phyloP scores from a whole-genome alignment of 2,888 invertebrate species.

The Apeira syringaria region DNA sequence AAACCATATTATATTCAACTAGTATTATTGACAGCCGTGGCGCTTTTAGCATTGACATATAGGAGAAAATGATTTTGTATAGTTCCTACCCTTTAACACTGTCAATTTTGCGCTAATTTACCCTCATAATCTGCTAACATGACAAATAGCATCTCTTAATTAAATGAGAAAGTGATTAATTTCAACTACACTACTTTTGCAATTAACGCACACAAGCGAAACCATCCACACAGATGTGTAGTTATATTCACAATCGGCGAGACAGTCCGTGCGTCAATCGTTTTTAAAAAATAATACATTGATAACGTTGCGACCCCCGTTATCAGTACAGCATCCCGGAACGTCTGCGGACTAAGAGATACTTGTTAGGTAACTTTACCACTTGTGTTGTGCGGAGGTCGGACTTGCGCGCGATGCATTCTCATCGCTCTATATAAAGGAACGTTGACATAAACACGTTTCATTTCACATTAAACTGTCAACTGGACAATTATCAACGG shows the following conservation, averaged over 20 bases:
- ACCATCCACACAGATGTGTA: slow-evolving; percentile 28
- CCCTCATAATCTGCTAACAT: background rate
- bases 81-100: too few relatives aligned
- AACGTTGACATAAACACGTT: slow-evolving; percentile 40
- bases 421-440: slow-evolving; percentile 64
- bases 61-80: too few relatives aligned
- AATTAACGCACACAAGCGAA: slow-evolving; percentile 16
- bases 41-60: too few relatives aligned
- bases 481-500: slow-evolving; percentile 37
- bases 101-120: too few relatives aligned
- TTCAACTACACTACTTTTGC: slow-evolving; percentile 1
- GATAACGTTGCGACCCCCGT: slow-evolving; percentile 77
- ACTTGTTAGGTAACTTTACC: slow-evolving; percentile 54
- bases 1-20: too few relatives aligned
- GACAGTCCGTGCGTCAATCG: slow-evolving; percentile 78
- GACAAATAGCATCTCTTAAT: slow-evolving; percentile 1
- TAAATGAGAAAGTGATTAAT: slow-evolving; percentile 2
- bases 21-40: too few relatives aligned
- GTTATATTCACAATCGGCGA: slow-evolving; percentile 52
- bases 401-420: slow-evolving; percentile 53
- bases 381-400: slow-evolving; percentile 37
- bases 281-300: slow-evolving; percentile 67
- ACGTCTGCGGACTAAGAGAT: slow-evolving; percentile 70
- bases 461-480: slow-evolving; percentile 56
- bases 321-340: slow-evolving; percentile 74